Percentiles rank a stretch among this genome's conserved stretches.
Conservation (phyloP, 2,113 vertebrate species). For the Pica pica region DNA sequence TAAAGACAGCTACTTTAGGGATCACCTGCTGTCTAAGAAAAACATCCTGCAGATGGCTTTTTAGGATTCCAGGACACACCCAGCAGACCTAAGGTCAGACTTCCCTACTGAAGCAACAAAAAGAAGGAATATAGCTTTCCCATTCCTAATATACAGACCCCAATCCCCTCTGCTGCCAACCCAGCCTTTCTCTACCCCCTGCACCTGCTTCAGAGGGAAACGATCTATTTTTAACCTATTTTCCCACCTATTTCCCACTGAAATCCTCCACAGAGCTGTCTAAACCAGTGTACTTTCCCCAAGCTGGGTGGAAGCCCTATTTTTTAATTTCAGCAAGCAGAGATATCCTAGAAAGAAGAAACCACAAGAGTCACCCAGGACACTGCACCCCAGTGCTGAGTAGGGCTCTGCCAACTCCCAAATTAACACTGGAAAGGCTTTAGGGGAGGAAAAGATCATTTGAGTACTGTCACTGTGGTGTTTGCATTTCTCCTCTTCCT, state of each 20-base stretch:
- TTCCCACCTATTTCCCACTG: background rate
- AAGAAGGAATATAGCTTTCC: background rate
- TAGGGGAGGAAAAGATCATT: background rate
- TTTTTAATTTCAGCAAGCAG: background rate
- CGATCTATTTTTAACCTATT: background rate
- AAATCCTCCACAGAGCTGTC: background rate
- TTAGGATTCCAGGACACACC: background rate
- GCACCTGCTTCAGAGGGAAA: background rate
- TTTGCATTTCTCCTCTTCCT: background rate
- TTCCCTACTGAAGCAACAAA: background rate
- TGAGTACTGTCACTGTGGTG: rapidly evolving
- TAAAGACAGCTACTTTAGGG: background rate
- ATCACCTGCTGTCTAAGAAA: background rate
- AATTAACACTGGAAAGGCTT: background rate
- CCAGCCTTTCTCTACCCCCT: background rate
- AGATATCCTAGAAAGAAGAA: background rate
- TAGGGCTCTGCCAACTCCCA: background rate
- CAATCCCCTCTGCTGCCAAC: background rate
- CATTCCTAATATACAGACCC: background rate
- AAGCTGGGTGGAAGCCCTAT: background rate
- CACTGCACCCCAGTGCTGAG: background rate
- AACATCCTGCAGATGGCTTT: background rate
- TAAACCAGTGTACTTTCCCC: background rate
- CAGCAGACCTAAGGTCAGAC: background rate
- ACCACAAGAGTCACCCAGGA: background rate